These are phyloP conservation scores for Acyrthosiphon pisum DNA, from an alignment of 1,140 invertebrate species.

Conservation along the genomic window DNA sequence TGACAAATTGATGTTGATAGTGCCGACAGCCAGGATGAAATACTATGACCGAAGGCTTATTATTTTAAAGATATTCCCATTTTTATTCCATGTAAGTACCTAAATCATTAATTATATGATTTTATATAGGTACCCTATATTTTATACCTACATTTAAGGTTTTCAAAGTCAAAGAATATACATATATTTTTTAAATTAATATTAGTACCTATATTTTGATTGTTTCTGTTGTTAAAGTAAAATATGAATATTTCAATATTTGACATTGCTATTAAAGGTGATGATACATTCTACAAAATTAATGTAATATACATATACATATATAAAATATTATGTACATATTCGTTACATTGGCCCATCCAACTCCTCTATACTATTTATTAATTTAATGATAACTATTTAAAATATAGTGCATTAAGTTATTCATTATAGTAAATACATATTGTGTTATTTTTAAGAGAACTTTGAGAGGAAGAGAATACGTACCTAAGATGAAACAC, in stretches of 20 bases:
- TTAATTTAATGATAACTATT: not conserved
- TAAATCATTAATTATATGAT: not conserved
- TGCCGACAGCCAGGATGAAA: constrained; percentile 65
- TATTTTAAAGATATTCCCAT: not conserved
- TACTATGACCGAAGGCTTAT: constrained; percentile 28
- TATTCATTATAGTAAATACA: not conserved
- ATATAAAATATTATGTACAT: no score
- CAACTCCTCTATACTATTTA: not conserved
- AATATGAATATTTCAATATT: no score
- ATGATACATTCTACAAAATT: no score
- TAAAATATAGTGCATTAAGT: not conserved
- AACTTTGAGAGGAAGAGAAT: not conserved
- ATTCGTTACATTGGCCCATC: no score
- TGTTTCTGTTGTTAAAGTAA: no score
- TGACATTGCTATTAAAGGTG: no score
- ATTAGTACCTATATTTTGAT: no score
- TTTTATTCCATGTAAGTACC: constrained; percentile 2
- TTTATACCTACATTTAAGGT: no score
- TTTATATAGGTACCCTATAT: no score
- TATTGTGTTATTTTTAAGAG: not conserved
- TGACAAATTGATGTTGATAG: constrained; percentile 65
- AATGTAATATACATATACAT: no score
- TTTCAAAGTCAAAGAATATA: not conserved
- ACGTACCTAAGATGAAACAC: constrained; percentile 2
- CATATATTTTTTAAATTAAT: not conserved